Percentiles rank a stretch among this genome's conserved stretches.
Conservation (phyloP, 1,140 invertebrate species). For the Macrosteles quadrilineatus region DNA sequence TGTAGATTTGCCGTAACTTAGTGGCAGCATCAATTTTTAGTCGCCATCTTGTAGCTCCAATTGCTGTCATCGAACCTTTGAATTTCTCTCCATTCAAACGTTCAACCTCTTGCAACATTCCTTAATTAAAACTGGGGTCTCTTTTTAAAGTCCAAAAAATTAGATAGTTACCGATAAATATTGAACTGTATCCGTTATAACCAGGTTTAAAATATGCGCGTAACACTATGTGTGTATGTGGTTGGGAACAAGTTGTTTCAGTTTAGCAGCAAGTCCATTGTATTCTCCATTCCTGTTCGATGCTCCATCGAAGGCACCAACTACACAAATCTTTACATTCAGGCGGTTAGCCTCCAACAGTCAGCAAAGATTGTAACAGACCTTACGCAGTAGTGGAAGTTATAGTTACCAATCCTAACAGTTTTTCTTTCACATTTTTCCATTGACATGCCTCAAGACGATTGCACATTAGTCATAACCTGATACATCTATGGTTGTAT, state of each 20-base stretch:
- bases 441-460: not conserved
- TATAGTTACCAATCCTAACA: no score
- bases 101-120: not conserved
- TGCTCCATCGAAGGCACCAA: constrained; percentile 9
- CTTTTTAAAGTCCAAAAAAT: not conserved
- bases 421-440: not conserved
- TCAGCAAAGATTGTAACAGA: not conserved
- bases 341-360: not conserved
- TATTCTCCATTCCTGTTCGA: not conserved
- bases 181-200: not conserved
- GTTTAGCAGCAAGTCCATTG: no score
- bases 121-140: not conserved
- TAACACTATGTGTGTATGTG: not conserved
- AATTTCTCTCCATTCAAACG: no score
- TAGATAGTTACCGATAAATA: not conserved
- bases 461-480: constrained; percentile 21
- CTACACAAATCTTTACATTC: not conserved
- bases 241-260: not conserved
- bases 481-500: no score
- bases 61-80: no score
- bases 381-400: not conserved
- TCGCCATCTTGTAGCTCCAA: no score
- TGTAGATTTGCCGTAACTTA: no score
- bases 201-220: not conserved
- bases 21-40: no score